These are phyloP conservation scores for Harpegnathos saltator DNA, from an alignment of 1,140 invertebrate species.

Conservation along the genomic window DNA sequence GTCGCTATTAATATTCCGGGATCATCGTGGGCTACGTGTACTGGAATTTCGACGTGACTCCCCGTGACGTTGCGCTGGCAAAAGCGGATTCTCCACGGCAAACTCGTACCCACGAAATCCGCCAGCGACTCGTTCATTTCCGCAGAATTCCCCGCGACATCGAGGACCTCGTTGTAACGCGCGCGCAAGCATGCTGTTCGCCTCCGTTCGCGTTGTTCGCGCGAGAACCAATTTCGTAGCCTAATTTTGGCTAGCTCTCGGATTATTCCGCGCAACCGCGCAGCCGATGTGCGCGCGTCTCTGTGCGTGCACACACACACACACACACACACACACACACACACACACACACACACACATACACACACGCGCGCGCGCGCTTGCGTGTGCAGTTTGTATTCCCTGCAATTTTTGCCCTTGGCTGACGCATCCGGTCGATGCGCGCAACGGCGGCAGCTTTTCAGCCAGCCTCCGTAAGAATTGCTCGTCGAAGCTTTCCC, in stretches of 20 bases:
- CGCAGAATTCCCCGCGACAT: constrained; percentile 53
- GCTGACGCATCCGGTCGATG: not conserved
- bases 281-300: not conserved
- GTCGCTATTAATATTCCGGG: constrained; percentile 51
- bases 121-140: constrained; percentile 57
- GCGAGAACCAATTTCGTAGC: constrained; percentile 75
- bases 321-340: no score
- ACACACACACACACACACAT: no score
- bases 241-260: constrained; percentile 75
- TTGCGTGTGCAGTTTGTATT: not conserved
- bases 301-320: no score
- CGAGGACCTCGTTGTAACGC: constrained; percentile 44
- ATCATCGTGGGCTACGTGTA: constrained; percentile 51
- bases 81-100: constrained; percentile 52
- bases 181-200: constrained; percentile 44
- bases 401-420: constrained; percentile 14
- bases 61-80: constrained; percentile 56
- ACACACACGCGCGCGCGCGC: no score
- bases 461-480: no score
- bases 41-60: constrained; percentile 60
- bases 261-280: constrained; percentile 77
- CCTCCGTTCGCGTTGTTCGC: constrained; percentile 63
- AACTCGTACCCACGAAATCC: constrained; percentile 60
- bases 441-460: no score
- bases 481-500: no score